Conservation (phyloP, 2,888 invertebrate genomes). For the Tetragonisca angustula region DNA sequence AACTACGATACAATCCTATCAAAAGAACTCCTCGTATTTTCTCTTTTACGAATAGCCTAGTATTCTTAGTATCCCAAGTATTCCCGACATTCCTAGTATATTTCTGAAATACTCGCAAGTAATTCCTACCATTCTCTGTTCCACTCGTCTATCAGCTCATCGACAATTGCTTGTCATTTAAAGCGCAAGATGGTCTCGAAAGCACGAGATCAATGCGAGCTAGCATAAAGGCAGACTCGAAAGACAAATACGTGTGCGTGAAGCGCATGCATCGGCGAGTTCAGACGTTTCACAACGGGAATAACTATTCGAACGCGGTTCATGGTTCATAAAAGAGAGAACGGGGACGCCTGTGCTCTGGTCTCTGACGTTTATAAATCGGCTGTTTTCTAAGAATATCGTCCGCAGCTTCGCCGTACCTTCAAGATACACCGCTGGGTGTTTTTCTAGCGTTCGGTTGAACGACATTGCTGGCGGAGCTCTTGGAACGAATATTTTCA, state of each 20-base stretch:
- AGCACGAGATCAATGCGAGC: slow-evolving; percentile 35
- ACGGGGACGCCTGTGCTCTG: slow-evolving; percentile 14
- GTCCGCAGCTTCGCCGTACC: neutral
- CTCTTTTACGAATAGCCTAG: no score
- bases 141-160: slow-evolving; percentile 28
- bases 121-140: neutral
- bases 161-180: slow-evolving; percentile 36
- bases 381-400: slow-evolving; percentile 12
- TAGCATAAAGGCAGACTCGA: slow-evolving; percentile 29
- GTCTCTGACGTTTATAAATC: slow-evolving; percentile 43
- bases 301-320: slow-evolving; percentile 25
- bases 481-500: neutral
- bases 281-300: slow-evolving; percentile 31
- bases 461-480: neutral
- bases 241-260: slow-evolving; percentile 35
- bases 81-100: no score
- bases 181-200: slow-evolving; percentile 28
- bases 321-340: slow-evolving; percentile 41
- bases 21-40: no score
- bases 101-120: no score
- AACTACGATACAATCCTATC: no score
- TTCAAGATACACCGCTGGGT: neutral
- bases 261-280: slow-evolving; percentile 17
- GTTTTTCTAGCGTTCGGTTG: neutral
- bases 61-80: no score